Conservation (phyloP, 2,797 vertebrate species). For the Pyrocephalus nanus region DNA sequence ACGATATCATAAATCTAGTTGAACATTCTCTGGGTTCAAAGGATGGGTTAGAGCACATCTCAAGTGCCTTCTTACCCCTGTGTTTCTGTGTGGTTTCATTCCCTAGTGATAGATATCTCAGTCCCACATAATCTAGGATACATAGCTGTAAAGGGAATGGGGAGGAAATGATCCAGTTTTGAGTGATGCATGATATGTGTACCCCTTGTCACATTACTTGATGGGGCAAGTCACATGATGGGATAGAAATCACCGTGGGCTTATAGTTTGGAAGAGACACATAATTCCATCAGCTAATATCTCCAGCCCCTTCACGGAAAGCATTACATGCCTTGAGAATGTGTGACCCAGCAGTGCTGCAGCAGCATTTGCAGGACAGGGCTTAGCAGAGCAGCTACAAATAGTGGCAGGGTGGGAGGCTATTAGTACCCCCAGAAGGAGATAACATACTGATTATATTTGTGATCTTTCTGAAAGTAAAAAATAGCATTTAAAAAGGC, state of each 20-base stretch:
- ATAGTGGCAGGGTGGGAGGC: background rate
- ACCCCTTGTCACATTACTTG: background rate
- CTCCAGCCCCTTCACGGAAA: background rate
- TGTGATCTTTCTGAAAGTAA: background rate
- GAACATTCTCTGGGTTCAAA: background rate
- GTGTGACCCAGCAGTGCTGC: background rate
- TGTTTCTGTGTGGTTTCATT: background rate
- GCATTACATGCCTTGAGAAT: background rate
- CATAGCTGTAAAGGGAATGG: background rate
- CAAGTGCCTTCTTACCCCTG: background rate
- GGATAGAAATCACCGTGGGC: background rate
- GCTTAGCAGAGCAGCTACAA: background rate
- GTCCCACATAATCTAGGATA: background rate
- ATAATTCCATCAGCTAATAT: background rate
- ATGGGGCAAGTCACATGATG: background rate
- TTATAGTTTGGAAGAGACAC: background rate
- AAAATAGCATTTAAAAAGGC: background rate
- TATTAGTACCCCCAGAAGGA: background rate
- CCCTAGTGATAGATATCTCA: background rate
- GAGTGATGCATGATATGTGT: background rate
- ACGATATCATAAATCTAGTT: background rate
- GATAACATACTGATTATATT: background rate
- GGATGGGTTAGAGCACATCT: background rate
- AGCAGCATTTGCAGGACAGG: background rate
- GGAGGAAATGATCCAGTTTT: background rate